phyloP scores from a whole-genome alignment of 2,888 invertebrate species.

The Proisotoma minuta region DNA sequence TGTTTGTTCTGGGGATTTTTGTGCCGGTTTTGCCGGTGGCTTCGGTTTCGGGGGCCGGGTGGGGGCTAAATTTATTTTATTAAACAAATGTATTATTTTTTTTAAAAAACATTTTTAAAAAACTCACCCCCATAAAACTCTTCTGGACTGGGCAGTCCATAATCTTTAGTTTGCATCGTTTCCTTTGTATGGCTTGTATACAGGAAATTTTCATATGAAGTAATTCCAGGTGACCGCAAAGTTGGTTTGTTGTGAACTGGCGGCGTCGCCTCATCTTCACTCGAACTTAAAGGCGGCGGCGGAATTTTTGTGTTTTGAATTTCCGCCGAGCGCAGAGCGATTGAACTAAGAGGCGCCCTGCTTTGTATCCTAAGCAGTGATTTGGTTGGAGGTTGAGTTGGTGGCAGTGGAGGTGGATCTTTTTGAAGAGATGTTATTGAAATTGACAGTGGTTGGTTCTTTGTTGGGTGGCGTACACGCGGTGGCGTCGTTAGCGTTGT shows the following conservation, averaged over 20 bases:
- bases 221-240: not conserved
- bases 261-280: too few species aligned
- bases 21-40: not conserved
- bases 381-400: not conserved
- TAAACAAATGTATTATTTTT: too few species aligned
- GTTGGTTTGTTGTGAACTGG: too few species aligned
- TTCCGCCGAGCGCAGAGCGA: too few species aligned
- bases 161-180: not conserved
- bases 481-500: too few species aligned
- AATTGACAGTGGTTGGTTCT: not conserved
- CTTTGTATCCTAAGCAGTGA: too few species aligned
- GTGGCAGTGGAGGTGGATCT: not conserved
- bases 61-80: not conserved
- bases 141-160: not conserved
- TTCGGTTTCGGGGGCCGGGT: not conserved
- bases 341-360: too few species aligned
- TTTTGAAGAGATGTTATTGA: not conserved
- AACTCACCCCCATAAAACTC: not conserved
- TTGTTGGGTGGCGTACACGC: too few species aligned
- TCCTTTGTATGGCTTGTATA: not conserved
- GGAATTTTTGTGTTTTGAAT: too few species aligned
- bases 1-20: constrained; percentile 27
- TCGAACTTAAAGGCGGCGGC: too few species aligned
- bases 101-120: too few species aligned
- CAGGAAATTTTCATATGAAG: not conserved